Base-by-base conservation (phyloP, 2,888 invertebrate genomes). In the Augiades crinisus region DNA sequence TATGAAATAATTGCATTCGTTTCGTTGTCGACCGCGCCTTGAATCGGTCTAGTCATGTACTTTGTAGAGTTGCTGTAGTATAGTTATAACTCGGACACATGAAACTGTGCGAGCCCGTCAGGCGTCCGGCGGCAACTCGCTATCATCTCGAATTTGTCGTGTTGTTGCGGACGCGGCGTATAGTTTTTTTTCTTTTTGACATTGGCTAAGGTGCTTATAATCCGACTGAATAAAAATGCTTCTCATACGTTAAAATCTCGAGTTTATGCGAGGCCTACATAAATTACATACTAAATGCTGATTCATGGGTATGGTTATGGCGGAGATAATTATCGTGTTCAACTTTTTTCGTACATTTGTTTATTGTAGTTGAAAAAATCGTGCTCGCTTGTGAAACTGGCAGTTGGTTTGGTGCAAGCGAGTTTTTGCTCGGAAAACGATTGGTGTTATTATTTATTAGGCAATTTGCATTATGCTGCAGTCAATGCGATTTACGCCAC, bases 1-100 rank as follows among this genome's bases (percentile, higher is more conserved):
- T 79, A 79, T 79, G 76, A 78, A 82, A 81, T 81, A 80, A 83
- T 83, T 85, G 82, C 81, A 83, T 77, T 76, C 63, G 49, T 49
- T 49, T 49, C 40, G 67, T 62, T 64, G 73, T 71, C 73, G 76
- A 78, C 75, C 80, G 78, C 80, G 81, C 81, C 82, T 83, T 73
- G 77, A 71, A 75, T 73, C 78, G 75, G 78, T 74, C 73, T 75
- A 78, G 69, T 65, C 70, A 67, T 59, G 69, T 73, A 74, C 68
- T 65, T 68, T 70, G 57, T 70, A 66, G 68, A 68, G 69, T 70
- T 68, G 72, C 72, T 72, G n/a, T n/a, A n/a, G n/a, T 75, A 74
- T 73, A 72, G 72, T 66, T 81, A 77, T 79, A 73, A 81, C 68
- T 69, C 80, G 75, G 63, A 68, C 75, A 67, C 64, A 71, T 74